A percentile compares a stretch with the other conserved stretches of the same genome.
phyloP scores from a whole-genome alignment of 2,113 vertebrate species.

The Platycercus adscitus region DNA sequence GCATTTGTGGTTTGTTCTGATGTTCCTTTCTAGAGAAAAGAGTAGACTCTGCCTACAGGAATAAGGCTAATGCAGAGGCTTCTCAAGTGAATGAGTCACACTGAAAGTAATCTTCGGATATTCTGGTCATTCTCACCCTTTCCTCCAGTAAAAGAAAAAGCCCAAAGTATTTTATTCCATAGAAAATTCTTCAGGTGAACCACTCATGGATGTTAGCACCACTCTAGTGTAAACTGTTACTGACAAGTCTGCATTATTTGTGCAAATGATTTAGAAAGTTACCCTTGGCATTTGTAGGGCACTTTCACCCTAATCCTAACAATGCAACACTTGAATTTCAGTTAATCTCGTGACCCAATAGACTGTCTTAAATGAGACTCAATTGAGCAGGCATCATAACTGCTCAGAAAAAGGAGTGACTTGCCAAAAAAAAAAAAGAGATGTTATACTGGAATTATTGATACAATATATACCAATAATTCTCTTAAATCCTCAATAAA shows the following conservation, averaged over 20 bases:
- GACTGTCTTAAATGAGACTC: neutral
- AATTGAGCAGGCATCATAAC: neutral
- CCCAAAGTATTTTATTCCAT: neutral
- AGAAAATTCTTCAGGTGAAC: neutral
- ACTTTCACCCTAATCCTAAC: neutral
- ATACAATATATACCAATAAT: neutral
- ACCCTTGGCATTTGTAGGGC: neutral
- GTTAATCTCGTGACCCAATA: neutral
- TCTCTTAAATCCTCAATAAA: neutral
- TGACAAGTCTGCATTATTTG: neutral
- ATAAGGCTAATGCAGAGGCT: neutral
- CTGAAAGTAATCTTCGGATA: neutral
- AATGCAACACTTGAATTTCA: neutral
- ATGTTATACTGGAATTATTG: neutral
- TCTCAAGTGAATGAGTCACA: neutral
- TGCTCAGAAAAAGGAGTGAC: neutral
- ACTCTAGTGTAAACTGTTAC: neutral
- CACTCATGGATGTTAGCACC: neutral
- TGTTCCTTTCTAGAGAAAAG: neutral
- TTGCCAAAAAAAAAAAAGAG: neutral
- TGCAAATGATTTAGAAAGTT: neutral
- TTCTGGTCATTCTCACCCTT: neutral
- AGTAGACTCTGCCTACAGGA: neutral
- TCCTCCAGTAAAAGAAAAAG: neutral
- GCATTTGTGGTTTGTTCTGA: neutral